Base-by-base conservation (phyloP, 1,140 invertebrate genomes). In the Chelonus insularis region DNA sequence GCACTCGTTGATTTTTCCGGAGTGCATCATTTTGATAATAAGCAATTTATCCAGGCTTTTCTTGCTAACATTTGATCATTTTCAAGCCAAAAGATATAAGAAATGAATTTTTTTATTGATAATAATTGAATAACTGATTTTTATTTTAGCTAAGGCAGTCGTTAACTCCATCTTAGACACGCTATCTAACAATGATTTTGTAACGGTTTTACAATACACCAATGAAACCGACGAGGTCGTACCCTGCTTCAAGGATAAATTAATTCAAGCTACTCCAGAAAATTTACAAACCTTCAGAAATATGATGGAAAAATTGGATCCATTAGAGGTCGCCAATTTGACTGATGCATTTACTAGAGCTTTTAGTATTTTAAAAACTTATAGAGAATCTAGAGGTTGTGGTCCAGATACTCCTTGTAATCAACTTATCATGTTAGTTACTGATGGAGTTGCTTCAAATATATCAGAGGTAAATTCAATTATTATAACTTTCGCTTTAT, bases 391-490 rank as follows among this genome's bases (percentile, higher is more conserved):
- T 9, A 77, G 85, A 1, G 84, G 84, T 43, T 90, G 89, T 57
- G 69, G 72, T 61, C 69, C 75, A 1, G 79, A 82, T 8, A 84
- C 84, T 58, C 84, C 86, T 8, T 99, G 97, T 72, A 99, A 98
- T 81, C 96, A 99, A 81, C 89, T 95, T 6, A 97, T 99, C 41
- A 98, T 99, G 96, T 79, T 99, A n/a, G 89, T 99, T 43, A 99
- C 97, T 0, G 98, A 99, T 82, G 95, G 96, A 25, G 90, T 97
- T n/a, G 89, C 95, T 1, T 89, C 91, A 50, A 95, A 95, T 73
- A 87, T 93, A 48, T 94, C 94, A 23, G 89, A 90, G 65, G 79
- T 80, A 43, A 34, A 54, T 20, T n/a, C n/a, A 37, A 47, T 34
- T 37, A 6, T 34, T 11, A 34, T 45, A 11, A 52, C 43, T 7